Evolutionary conservation across 2,888 invertebrate species (phyloP).

Genomic region (Carabus problematicus): DNA sequence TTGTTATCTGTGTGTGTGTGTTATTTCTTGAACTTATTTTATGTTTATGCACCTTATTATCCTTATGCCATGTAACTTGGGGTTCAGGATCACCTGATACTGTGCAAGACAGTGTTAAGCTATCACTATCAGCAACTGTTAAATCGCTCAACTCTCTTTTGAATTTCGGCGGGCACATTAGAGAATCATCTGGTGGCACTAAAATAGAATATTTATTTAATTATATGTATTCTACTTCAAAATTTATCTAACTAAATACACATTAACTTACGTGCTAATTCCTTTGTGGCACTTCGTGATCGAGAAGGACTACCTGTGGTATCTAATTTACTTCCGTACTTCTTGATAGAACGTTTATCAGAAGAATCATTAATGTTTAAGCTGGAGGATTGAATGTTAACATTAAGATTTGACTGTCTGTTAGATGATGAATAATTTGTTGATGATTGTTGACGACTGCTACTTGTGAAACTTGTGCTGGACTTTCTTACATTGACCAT

Average conservation of each 20-base stretch:
- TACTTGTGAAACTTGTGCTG: constrained; percentile 1
- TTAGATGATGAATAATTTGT: constrained; percentile 51
- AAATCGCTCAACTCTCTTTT: constrained; percentile 77
- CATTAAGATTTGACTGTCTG: constrained; percentile 45
- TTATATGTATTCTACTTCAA: not conserved
- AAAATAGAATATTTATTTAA: constrained; percentile 47
- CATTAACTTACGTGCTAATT: constrained; percentile 76
- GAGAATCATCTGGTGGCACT: constrained; percentile 87
- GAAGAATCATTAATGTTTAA: constrained; percentile 58
- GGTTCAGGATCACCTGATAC: constrained; percentile 94
- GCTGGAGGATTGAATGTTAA: constrained; percentile 54
- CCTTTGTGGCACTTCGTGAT: constrained; percentile 89
- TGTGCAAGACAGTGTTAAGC: constrained; percentile 80
- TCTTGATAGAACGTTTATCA: constrained; percentile 64
- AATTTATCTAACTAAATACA: not conserved
- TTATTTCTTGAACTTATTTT: constrained; percentile 12
- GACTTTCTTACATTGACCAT: constrained; percentile 64
- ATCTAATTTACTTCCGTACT: constrained; percentile 75
- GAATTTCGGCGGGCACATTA: constrained; percentile 88
- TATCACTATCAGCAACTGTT: constrained; percentile 86
- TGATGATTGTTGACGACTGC: constrained; percentile 52
- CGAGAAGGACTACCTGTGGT: constrained; percentile 82
- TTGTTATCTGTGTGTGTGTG: not conserved
- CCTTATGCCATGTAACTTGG: constrained; percentile 88
- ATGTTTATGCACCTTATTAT: constrained; percentile 68